Percentiles rank a stretch among this genome's conserved stretches.
These are phyloP conservation scores for Tinea semifulvella DNA, from an alignment of 2,888 invertebrate genomes.

Conservation along the genomic window DNA sequence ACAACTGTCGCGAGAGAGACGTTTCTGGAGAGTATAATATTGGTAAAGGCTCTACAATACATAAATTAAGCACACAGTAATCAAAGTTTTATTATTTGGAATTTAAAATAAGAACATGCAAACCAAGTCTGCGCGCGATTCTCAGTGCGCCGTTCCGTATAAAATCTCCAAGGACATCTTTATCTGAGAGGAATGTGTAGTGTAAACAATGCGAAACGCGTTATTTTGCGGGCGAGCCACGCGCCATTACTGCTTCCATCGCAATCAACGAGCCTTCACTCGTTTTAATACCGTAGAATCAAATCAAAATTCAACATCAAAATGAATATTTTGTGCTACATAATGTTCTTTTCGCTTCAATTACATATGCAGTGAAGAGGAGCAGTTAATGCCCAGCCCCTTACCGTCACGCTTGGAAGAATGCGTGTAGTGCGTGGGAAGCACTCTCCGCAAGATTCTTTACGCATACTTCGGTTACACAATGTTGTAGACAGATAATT, in stretches of 20 bases:
- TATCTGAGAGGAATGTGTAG: slow-evolving; percentile 58
- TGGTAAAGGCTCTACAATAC: no score
- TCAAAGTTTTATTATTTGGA: slow-evolving; percentile 5
- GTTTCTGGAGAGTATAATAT: no score
- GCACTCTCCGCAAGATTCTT: slow-evolving; percentile 33
- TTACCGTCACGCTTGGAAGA: slow-evolving; percentile 52
- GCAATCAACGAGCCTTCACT: not conserved
- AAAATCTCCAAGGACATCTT: slow-evolving; percentile 61
- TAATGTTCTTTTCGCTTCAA: slow-evolving; percentile 12
- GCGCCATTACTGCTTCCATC: slow-evolving; percentile 1
- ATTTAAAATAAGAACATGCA: slow-evolving; percentile 10
- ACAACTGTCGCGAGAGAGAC: no score
- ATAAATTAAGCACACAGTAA: no score
- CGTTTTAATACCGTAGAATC: not conserved
- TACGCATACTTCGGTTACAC: slow-evolving; percentile 60
- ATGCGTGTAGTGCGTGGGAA: slow-evolving; percentile 58
- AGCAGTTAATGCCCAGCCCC: slow-evolving; percentile 54
- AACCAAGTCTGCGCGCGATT: slow-evolving; percentile 11
- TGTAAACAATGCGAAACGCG: slow-evolving; percentile 53
- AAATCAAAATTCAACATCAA: not conserved
- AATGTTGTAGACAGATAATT: slow-evolving; percentile 43
- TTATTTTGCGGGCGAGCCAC: slow-evolving; percentile 31
- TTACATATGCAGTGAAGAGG: slow-evolving; percentile 12
- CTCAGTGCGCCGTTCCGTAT: slow-evolving; percentile 24
- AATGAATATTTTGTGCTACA: not conserved